Conservation (phyloP, 2,888 invertebrate genomes). For the Dryomyza anilis region DNA sequence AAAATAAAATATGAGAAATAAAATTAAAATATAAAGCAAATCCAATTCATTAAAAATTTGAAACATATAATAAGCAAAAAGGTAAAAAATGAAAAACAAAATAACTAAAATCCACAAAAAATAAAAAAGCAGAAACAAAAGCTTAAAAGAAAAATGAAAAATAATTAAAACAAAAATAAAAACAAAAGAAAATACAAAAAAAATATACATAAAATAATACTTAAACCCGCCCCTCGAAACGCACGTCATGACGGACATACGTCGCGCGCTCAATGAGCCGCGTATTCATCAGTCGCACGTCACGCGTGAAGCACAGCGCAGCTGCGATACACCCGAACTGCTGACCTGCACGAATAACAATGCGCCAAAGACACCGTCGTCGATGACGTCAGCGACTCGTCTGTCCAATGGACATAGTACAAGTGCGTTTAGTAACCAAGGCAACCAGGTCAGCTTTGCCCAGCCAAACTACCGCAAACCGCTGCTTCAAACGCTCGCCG, state of each 20-base stretch:
- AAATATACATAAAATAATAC: too few species aligned
- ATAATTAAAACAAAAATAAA: background rate
- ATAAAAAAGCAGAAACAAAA: background rate
- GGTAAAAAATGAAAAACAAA: background rate
- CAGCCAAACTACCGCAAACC: constrained; percentile 49
- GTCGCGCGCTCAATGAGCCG: constrained; percentile 32
- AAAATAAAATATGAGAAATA: constrained; percentile 5
- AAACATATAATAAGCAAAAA: background rate
- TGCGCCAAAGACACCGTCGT: constrained; percentile 3
- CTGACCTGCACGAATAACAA: constrained; percentile 3
- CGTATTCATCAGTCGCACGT: constrained; percentile 32
- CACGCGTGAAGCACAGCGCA: constrained; percentile 23
- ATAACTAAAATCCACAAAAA: background rate
- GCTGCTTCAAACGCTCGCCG: constrained; percentile 49
- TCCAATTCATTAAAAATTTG: background rate
- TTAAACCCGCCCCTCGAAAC: background rate
- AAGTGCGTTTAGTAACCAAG: constrained; percentile 21
- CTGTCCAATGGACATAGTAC: constrained; percentile 6
- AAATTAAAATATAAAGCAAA: background rate
- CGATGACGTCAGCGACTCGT: background rate
- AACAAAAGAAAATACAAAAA: background rate
- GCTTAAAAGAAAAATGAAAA: background rate
- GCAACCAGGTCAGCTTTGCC: too few species aligned
- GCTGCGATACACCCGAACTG: too few species aligned
- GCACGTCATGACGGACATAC: constrained; percentile 50